Evolutionary conservation across 1,140 invertebrate species (phyloP).

Genomic region (Eciton burchellii): DNA sequence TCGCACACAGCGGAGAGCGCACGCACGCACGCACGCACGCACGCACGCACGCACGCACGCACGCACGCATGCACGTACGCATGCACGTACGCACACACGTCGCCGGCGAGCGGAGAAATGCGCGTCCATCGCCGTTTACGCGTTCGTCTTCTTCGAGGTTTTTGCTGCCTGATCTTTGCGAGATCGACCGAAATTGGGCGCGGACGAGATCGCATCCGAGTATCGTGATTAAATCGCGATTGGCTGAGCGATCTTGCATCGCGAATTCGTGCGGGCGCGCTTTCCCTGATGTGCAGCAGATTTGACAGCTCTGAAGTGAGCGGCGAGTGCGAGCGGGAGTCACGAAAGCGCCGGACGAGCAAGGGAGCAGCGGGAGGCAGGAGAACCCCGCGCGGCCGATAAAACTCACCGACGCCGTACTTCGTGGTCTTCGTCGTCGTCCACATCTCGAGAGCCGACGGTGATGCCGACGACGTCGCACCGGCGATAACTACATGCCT

Average conservation of each 20-base stretch:
- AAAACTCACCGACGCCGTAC: slow-evolving; percentile 88
- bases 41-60: not conserved
- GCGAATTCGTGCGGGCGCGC: not conserved
- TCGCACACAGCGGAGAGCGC: slow-evolving; percentile 58
- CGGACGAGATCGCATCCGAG: too few species aligned
- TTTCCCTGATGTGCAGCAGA: not conserved
- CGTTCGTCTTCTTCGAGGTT: too few species aligned
- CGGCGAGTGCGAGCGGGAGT: slow-evolving; percentile 24
- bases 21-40: slow-evolving; percentile 7
- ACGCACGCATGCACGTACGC: not conserved
- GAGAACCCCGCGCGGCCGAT: slow-evolving; percentile 34
- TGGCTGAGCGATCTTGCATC: not conserved
- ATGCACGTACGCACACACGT: not conserved
- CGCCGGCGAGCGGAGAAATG: not conserved
- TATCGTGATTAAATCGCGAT: not conserved
- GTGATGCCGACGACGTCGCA: not conserved
- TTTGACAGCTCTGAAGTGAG: slow-evolving; percentile 64
- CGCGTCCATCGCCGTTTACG: not conserved
- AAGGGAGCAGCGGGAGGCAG: not conserved
- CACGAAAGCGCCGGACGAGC: slow-evolving; percentile 5
- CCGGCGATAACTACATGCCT: slow-evolving; percentile 66
- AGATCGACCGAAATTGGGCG: too few species aligned
- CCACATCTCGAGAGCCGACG: slow-evolving; percentile 85
- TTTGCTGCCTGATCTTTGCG: too few species aligned
- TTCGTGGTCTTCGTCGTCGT: slow-evolving; percentile 88